Percentiles rank a stretch among this genome's conserved stretches.
Evolutionary conservation across 2,888 invertebrate species (phyloP).

Genomic region (Melipona bicolor): DNA sequence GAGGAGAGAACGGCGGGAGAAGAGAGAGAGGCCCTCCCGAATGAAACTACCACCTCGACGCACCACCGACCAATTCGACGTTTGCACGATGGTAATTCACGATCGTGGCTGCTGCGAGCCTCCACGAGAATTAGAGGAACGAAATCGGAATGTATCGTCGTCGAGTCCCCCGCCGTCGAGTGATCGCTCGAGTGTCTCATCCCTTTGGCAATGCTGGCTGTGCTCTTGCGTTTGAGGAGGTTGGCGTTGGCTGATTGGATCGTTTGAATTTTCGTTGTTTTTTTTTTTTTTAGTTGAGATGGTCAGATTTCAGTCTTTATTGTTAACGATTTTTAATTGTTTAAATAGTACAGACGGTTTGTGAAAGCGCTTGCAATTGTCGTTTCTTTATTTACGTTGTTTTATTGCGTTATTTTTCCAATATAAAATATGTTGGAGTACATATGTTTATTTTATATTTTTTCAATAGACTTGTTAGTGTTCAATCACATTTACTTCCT

Average conservation of each 20-base stretch:
- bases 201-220: neutral
- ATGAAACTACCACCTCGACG: conserved; percentile 74
- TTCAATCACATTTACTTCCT: no score
- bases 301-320: neutral
- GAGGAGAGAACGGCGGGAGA: conserved; percentile 5
- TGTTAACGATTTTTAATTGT: neutral
- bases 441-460: no score
- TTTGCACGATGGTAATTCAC: conserved; percentile 77
- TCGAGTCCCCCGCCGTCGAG: neutral
- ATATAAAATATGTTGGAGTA: no score
- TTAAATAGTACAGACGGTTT: no score
- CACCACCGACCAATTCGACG: conserved; percentile 71
- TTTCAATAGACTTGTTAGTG: no score
- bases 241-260: no score
- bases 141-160: conserved; percentile 56
- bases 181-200: conserved; percentile 26
- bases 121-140: conserved; percentile 50
- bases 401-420: no score
- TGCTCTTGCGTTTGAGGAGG: neutral
- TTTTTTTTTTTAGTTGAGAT: no score
- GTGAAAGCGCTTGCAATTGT: no score
- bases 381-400: no score
- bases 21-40: conserved; percentile 36
- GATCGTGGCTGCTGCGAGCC: conserved; percentile 63
- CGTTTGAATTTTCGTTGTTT: neutral